Evolutionary conservation across 2,888 invertebrate species (phyloP).

Genomic region (Kuschelorhynchus macadamiae): DNA sequence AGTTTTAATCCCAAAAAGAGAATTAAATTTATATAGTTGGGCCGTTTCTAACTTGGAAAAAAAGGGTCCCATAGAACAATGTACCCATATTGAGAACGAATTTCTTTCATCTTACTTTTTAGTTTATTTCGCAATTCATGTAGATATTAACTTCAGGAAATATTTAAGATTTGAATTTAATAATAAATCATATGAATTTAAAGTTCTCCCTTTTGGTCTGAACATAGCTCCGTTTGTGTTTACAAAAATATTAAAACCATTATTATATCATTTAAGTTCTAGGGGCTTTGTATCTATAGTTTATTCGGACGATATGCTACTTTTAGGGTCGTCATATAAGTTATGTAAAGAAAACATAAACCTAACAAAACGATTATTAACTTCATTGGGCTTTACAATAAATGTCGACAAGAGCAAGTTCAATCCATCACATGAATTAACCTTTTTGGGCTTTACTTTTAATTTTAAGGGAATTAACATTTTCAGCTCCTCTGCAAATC

Average conservation of each 20-base stretch:
- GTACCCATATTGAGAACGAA: slow-evolving; percentile 7
- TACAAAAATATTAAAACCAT: background rate
- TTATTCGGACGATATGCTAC: no score
- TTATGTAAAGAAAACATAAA: slow-evolving; percentile 3
- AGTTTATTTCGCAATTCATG: slow-evolving; percentile 14
- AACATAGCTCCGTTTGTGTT: slow-evolving; percentile 12
- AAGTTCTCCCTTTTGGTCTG: slow-evolving; percentile 15
- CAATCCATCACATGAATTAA: no score
- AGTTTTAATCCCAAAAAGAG: slow-evolving; percentile 13
- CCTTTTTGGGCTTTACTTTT: slow-evolving; percentile 8
- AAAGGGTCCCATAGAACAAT: slow-evolving; percentile 9
- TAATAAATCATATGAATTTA: slow-evolving; percentile 13
- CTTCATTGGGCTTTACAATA: slow-evolving; percentile 1
- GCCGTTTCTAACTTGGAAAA: slow-evolving; percentile 2
- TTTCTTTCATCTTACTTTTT: slow-evolving; percentile 20
- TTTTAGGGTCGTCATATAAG: background rate
- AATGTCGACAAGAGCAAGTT: background rate
- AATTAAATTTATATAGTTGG: slow-evolving; percentile 12
- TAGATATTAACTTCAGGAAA: slow-evolving; percentile 19
- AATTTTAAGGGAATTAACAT: slow-evolving; percentile 17
- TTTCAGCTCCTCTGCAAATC: slow-evolving; percentile 9
- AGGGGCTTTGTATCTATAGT: no score
- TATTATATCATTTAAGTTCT: no score
- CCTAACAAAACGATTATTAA: background rate
- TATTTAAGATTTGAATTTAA: slow-evolving; percentile 18